Evolutionary conservation across 2,113 vertebrate genomes (phyloP), one percentile per base, ranked within the genome.

Genomic region (Copsychus sechellarum): DNA sequence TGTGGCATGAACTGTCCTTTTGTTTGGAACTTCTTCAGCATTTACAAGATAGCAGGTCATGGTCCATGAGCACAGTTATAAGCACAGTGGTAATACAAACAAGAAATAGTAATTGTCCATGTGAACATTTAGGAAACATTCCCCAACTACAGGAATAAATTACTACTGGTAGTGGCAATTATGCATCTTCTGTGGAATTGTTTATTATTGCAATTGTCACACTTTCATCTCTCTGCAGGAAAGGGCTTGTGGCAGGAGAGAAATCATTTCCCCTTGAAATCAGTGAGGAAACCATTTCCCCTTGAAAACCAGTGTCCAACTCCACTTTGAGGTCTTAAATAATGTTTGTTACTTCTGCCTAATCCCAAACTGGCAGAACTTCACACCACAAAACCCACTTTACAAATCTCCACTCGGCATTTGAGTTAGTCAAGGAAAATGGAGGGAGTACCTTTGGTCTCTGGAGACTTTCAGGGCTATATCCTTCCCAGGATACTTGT

Each of bases 11-110:
- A 62, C 74, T 62, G 78, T 86, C 90, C 87, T 87, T 95, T 87
- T 83, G 74, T 86, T 82, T 93, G 84, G 78, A 92, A 65, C 76
- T 88, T 88, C 66, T 90, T 92, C 73, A 77, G 93, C 45, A 17
- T 69, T 93, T 96, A 86, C 85, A 95, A 90, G 83, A 61, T 61
- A 87, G 67, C 47, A 73, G 86, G 81, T 95, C 89, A 91, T 95
- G 91, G 84, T 96, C 69, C 45, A 7, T 85, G 74, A 95, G 45
- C 87, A 92, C 17, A 0, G 80, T 84, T 95, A 86, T 45, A 84
- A 74, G 57, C 81, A 71, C 79, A 83, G 51, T 66, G 40, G 21
- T 79, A 86, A 74, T 83, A 93, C 85, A 93, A 93, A 84, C 71
- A 94, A 66, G 6, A 3, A 83, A 82, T 60, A 90, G 71, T 77